Evolutionary conservation across 2,113 vertebrate species (phyloP).

Genomic region (Calonectris borealis): DNA sequence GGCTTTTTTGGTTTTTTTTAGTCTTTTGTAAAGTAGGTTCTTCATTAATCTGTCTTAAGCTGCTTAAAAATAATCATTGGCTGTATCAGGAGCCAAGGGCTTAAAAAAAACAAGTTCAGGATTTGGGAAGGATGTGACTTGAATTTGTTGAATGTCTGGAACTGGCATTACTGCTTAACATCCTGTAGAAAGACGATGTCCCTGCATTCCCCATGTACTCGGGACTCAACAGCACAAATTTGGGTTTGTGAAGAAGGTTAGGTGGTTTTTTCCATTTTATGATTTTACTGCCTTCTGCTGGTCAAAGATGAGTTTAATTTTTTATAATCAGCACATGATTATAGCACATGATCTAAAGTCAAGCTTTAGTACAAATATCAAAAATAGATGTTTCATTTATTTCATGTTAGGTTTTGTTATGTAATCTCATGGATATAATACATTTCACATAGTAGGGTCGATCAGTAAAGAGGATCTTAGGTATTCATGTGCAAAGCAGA

Average conservation of each 20-base stretch:
- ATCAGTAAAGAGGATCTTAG: not conserved
- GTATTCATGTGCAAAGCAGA: not conserved
- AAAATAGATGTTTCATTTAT: not conserved
- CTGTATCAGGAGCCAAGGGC: not conserved
- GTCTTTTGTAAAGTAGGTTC: not conserved
- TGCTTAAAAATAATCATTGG: not conserved
- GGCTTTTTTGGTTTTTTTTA: rapidly evolving
- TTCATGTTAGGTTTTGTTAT: not conserved
- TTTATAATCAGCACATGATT: not conserved
- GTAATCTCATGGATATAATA: not conserved
- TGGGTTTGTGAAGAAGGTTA: not conserved
- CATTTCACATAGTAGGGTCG: not conserved
- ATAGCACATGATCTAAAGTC: not conserved
- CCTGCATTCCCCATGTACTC: rapidly evolving
- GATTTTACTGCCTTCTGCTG: conserved; percentile 65
- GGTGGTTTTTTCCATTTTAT: not conserved
- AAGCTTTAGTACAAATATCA: not conserved
- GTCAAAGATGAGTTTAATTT: not conserved
- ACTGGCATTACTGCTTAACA: not conserved
- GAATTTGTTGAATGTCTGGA: not conserved
- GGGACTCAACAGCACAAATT: not conserved
- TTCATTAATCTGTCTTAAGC: not conserved
- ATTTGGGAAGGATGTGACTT: not conserved
- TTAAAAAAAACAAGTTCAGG: not conserved
- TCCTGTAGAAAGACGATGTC: not conserved